Base-by-base conservation (phyloP, 2,797 vertebrate genomes). In the Chaunax sp. region DNA sequence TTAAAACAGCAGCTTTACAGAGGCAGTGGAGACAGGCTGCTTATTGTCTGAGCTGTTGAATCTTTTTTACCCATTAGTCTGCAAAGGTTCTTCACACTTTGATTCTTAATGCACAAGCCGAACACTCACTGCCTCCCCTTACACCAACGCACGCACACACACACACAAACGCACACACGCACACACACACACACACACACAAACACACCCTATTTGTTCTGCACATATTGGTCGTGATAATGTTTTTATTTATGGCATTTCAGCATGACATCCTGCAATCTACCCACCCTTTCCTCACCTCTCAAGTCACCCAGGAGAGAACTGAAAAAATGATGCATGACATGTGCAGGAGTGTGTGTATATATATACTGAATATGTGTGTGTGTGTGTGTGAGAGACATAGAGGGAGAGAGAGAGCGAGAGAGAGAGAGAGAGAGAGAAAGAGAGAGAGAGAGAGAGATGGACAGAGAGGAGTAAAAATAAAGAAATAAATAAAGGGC, bases 191-290 rank as follows among this genome's bases (percentile, higher is more conserved):
- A 54, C 60, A 71, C 53, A 59, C 45, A 35, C 78, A 72, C 78
- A 45, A 75, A 15, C 55, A 49, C 80, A 50, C 60, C 62, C 66
- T 82, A 82, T 91, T 92, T 92, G 88, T 91, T 92, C 88, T 88
- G 88, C 85, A 86, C 75, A 74, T 88, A 87, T 89, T 91, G 83
- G 83, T 86, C 88, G 80, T 37, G 41, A 82, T 90, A 90, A 92
- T 92, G 90, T 90, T 91, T 92, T 94, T 92, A 92, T 93, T 92
- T 92, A 92, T 90, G 82, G 82, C 77, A 71, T 89, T 89, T 83
- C 78, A 79, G 81, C 85, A 85, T 91, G 83, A 87, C 86, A 84
- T 87, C 72, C 78, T 69, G 72, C 82, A 83, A 83, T 78, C 75
- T 69, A 25, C 47, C 80, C 80, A 49, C 83, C 78, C 69, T 58